phyloP scores from a whole-genome alignment of 2,797 vertebrate species.

The Bucorvus abyssinicus region DNA sequence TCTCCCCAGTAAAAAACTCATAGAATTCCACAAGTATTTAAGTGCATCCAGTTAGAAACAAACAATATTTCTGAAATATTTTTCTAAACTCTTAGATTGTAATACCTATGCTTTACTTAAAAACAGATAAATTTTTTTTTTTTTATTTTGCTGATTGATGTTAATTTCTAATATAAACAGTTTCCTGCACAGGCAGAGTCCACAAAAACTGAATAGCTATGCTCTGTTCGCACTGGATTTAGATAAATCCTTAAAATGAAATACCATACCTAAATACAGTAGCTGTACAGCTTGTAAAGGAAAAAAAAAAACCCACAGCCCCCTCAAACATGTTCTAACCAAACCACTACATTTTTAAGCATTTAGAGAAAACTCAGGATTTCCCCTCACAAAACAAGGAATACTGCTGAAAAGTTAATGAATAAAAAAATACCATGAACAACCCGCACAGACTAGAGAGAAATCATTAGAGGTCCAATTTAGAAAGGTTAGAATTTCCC shows the following conservation, averaged over 20 bases:
- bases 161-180: background rate
- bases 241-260: background rate
- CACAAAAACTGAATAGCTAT: background rate
- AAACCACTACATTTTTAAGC: background rate
- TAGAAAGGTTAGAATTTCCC: constrained; percentile 63
- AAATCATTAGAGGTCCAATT: constrained; percentile 15
- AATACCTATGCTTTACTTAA: background rate
- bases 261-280: background rate
- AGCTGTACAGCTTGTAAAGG: background rate
- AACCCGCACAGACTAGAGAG: background rate
- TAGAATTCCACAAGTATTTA: background rate
- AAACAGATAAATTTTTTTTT: background rate
- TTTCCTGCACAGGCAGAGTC: background rate
- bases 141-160: background rate
- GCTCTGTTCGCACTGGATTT: background rate
- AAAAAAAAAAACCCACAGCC: background rate
- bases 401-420: background rate
- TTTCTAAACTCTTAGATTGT: background rate
- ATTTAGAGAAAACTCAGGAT: background rate
- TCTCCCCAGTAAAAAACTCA: background rate
- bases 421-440: background rate
- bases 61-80: background rate
- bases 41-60: background rate
- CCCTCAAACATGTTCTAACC: background rate
- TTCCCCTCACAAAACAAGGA: background rate